Percentiles rank a stretch among this genome's conserved stretches.
phyloP scores from a whole-genome alignment of 1,140 invertebrate species.

The Eulimnadia texana region DNA sequence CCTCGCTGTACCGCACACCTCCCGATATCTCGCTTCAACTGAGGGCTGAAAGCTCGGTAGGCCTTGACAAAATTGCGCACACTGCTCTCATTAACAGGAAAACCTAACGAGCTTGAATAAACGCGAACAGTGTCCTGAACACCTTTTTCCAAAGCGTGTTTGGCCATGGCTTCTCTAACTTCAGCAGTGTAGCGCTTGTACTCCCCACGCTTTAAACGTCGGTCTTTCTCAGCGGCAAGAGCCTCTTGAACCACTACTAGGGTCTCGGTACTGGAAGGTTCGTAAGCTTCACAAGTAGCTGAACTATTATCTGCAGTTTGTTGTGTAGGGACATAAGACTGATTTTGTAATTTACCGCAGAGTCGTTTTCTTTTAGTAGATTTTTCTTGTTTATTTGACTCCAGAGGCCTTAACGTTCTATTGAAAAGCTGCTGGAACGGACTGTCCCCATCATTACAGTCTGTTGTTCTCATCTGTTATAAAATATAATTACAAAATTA shows the following conservation, averaged over 20 bases:
- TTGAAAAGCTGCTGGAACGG: too few relatives aligned
- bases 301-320: not conserved
- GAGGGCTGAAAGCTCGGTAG: constrained; percentile 24
- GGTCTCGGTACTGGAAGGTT: too few relatives aligned
- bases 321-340: too few relatives aligned
- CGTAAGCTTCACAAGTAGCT: too few relatives aligned
- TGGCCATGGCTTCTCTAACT: constrained; percentile 27
- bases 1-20: constrained; percentile 25
- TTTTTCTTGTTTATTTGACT: too few relatives aligned
- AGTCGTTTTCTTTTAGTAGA: too few relatives aligned
- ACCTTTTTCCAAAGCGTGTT: constrained; percentile 22
- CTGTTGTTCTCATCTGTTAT: too few relatives aligned
- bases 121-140: constrained; percentile 19
- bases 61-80: constrained; percentile 29
- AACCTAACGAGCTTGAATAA: constrained; percentile 23
- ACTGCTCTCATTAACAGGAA: constrained; percentile 27
- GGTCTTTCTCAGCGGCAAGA: constrained; percentile 20
- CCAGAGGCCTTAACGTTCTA: too few relatives aligned
- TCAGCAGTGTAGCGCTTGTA: constrained; percentile 29
- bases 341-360: too few relatives aligned
- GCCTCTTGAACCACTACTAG: not conserved
- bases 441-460: too few relatives aligned
- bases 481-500: too few relatives aligned
- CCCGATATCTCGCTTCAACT: constrained; percentile 28
- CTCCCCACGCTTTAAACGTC: constrained; percentile 26